Percentiles rank a stretch among this genome's conserved stretches.
These are phyloP conservation scores for Lepus oiostolus DNA, from an alignment of 2,797 vertebrate genomes.

Conservation along the genomic window DNA sequence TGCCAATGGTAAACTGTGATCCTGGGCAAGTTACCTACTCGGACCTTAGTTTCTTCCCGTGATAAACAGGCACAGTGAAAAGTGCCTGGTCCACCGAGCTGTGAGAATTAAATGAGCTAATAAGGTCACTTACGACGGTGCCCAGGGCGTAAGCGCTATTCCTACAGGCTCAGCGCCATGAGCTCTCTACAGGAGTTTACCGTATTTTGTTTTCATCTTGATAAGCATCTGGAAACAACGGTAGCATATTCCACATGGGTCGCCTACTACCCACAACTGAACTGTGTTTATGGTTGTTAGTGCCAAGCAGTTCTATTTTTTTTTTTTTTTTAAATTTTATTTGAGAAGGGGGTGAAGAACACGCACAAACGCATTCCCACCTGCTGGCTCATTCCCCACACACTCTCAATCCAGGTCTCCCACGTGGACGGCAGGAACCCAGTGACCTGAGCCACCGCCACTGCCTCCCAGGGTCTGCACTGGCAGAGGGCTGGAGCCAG, in stretches of 20 bases:
- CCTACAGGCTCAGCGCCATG: background rate
- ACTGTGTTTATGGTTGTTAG: too few relatives aligned
- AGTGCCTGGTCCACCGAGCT: background rate
- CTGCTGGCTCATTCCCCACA: too few relatives aligned
- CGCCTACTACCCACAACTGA: too few relatives aligned
- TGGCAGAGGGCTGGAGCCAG: too few relatives aligned
- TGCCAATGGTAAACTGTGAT: background rate
- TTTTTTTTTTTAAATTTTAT: too few relatives aligned
- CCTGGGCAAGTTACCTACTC: background rate
- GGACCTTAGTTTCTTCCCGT: background rate
- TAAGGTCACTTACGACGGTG: background rate
- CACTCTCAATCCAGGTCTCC: too few relatives aligned
- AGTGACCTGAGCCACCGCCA: too few relatives aligned
- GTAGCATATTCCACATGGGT: background rate
- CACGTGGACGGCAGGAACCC: too few relatives aligned
- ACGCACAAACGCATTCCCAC: too few relatives aligned
- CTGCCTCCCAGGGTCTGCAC: too few relatives aligned
- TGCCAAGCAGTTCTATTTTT: background rate
- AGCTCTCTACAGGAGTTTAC: background rate
- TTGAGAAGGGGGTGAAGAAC: too few relatives aligned
- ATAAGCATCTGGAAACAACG: background rate
- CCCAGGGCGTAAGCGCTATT: background rate
- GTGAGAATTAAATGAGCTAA: background rate
- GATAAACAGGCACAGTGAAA: constrained; percentile 23
- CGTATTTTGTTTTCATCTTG: background rate